Evolutionary conservation across 2,888 invertebrate genomes (phyloP).

Genomic region (Calameuta idolon): DNA sequence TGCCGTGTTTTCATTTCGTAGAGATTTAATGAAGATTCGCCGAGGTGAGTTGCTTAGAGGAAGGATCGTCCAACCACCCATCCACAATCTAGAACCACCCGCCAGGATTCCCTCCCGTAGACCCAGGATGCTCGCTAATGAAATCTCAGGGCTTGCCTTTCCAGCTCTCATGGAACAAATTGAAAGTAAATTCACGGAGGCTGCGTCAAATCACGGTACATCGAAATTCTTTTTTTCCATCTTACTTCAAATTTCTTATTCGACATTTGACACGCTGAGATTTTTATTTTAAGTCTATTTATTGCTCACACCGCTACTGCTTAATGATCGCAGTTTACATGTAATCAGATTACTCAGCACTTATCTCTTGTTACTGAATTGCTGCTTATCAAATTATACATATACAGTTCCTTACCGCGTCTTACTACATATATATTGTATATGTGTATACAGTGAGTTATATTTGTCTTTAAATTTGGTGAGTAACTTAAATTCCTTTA

Average conservation of each 20-base stretch:
- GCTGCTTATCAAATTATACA: not conserved
- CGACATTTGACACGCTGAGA: not conserved
- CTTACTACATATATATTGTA: not conserved
- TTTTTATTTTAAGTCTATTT: not conserved
- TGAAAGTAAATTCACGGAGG: not conserved
- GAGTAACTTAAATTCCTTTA: not conserved
- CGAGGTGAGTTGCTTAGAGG: constrained; percentile 4
- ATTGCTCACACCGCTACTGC: too few relatives aligned
- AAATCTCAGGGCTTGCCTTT: not conserved
- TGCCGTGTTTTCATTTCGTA: constrained; percentile 26
- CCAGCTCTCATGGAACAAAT: not conserved
- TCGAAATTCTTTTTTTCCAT: not conserved
- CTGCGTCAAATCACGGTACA: not conserved
- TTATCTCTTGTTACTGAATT: not conserved
- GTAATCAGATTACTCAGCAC: not conserved
- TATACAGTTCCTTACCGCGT: not conserved
- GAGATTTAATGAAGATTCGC: constrained; percentile 34
- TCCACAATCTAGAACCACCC: not conserved
- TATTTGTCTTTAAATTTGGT: not conserved
- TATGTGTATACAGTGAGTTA: not conserved
- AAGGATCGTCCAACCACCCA: not conserved
- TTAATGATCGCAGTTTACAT: too few relatives aligned
- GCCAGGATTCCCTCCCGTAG: not conserved
- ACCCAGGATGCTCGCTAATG: not conserved
- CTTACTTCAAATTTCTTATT: not conserved